phyloP scores from a whole-genome alignment of 2,797 vertebrate species.

The Champsocephalus esox region DNA sequence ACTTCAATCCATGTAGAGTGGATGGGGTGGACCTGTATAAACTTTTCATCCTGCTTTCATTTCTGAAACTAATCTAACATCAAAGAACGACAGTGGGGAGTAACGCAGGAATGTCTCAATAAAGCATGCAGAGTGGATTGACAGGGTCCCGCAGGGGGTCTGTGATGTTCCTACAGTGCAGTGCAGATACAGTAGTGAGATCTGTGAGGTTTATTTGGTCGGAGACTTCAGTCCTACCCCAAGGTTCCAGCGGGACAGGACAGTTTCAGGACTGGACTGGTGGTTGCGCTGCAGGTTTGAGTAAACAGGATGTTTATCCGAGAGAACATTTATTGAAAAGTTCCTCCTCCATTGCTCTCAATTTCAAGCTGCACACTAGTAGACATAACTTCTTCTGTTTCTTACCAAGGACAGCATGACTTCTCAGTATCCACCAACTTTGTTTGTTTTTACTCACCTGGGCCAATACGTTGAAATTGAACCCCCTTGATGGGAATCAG shows the following conservation, averaged over 20 bases:
- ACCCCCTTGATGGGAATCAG: no score
- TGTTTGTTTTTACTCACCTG: no score
- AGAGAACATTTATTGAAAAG: neutral
- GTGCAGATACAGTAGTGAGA: slow-evolving; percentile 20
- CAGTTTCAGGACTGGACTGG: slow-evolving; percentile 62
- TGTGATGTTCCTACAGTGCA: slow-evolving; percentile 31
- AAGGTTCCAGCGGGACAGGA: slow-evolving; percentile 71
- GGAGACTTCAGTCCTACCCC: slow-evolving; percentile 59
- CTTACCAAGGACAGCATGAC: no score
- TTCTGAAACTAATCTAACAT: slow-evolving; percentile 46
- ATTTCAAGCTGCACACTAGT: neutral
- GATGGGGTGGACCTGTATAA: neutral
- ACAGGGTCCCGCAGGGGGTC: slow-evolving; percentile 40
- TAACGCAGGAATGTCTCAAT: slow-evolving; percentile 62
- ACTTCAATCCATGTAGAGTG: slow-evolving; percentile 32
- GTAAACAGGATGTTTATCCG: slow-evolving; percentile 53
- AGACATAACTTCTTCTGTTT: neutral
- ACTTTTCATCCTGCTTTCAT: slow-evolving; percentile 30
- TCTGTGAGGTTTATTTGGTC: slow-evolving; percentile 49
- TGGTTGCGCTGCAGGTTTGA: slow-evolving; percentile 59
- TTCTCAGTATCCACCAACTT: no score
- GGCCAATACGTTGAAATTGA: no score
- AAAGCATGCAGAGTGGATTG: slow-evolving; percentile 48
- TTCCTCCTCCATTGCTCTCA: neutral
- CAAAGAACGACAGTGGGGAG: slow-evolving; percentile 30